Evolutionary conservation across 2,888 invertebrate species (phyloP), one percentile per base, ranked within the genome.

Genomic region (Drosophila paranaensis): DNA sequence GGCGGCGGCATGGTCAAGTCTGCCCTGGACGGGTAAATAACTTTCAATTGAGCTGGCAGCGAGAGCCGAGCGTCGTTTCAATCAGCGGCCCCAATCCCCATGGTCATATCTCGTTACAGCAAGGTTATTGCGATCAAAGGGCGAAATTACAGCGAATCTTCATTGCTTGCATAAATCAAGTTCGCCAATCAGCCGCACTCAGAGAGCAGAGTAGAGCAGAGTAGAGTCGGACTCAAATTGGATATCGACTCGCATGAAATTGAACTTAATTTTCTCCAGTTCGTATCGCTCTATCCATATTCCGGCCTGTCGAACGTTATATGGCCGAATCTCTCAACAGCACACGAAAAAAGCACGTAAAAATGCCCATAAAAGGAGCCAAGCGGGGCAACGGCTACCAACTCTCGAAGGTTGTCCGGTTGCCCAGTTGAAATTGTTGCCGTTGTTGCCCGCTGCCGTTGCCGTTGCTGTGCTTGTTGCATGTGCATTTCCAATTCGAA

Each of bases 161-260:
- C 56, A 33, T 50, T 61, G 73, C 25, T 45, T 74, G 73, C 73
- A 74, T 74, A 73, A 74, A 67, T 66, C 72, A 72, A 55, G 62
- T 50, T 62, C 61, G 61, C 53, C 70, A 71, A 71, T 69, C 68
- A 53, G 62, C 37, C 69, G 40, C 25, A 42, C 53, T 71, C 54
- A 16, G 16, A 37, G 46, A 45, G 50, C n/a, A 35, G 42, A 35
- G 53, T 33, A 40, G 42, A 35, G 53, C 20, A 20, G 20, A 20
- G 20, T 20, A 40, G 42, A 35, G 53, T 33, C 48, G 14, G 35
- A 48, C 16, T 61, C 66, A 27, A 55, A 46, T 62, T 60, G 46
- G 60, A 30, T 45, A 55, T 57, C 50, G 57, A 27, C 57, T 39
- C 50, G 11, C 20, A 43, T 14, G 54, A 46, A 42, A 54, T 65